Percentiles rank a stretch among this genome's conserved stretches.
Conservation (phyloP, 2,113 vertebrate species). For the Scopus umbretta region DNA sequence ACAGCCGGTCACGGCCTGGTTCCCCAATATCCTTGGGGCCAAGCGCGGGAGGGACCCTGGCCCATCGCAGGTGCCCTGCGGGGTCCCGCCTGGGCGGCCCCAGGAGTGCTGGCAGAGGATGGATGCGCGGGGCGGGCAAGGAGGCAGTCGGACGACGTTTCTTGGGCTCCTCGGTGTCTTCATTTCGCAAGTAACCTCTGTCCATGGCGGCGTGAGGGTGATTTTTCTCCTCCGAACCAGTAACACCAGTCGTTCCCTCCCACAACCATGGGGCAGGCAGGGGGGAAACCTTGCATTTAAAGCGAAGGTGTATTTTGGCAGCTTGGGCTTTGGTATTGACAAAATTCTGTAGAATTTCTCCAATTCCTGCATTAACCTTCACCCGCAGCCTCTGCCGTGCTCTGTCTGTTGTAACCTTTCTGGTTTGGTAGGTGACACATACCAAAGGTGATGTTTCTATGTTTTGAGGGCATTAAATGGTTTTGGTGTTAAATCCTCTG, state of each 20-base stretch:
- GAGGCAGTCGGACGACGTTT: rapidly evolving
- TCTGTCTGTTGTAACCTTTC: not conserved
- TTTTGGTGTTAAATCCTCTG: not conserved
- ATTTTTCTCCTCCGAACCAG: not conserved
- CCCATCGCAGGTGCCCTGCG: rapidly evolving
- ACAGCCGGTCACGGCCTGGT: rapidly evolving
- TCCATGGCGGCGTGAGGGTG: not conserved
- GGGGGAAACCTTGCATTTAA: not conserved
- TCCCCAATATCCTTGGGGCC: too few species aligned
- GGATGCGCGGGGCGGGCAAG: not conserved
- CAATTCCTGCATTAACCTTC: rapidly evolving
- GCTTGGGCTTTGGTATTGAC: not conserved
- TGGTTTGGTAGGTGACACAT: rapidly evolving
- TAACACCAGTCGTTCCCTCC: not conserved
- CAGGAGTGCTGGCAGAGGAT: not conserved
- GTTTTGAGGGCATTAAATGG: not conserved
- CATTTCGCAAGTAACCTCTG: rapidly evolving
- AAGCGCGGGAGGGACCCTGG: not conserved
- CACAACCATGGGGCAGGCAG: too few species aligned
- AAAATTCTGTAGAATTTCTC: not conserved
- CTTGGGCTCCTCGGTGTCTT: not conserved
- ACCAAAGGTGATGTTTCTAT: rapidly evolving
- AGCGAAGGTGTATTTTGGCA: not conserved
- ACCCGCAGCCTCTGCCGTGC: rapidly evolving
- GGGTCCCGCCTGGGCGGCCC: not conserved